Percentiles rank a stretch among this genome's conserved stretches.
Evolutionary conservation across 2,888 invertebrate species (phyloP).

Genomic region (Volucella bombylans): DNA sequence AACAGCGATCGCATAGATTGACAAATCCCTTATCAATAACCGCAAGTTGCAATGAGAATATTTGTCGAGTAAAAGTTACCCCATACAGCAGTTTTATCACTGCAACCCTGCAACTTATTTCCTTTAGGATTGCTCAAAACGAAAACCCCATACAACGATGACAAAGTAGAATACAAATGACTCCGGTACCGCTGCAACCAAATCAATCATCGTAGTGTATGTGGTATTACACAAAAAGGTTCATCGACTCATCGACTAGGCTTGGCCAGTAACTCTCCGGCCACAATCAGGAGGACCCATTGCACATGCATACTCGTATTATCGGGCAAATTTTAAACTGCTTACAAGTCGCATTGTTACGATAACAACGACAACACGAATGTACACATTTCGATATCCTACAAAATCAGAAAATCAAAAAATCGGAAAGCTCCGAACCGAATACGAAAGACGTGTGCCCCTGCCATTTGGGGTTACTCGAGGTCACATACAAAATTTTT

Average conservation of each 20-base stretch:
- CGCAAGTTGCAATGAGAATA: conserved; percentile 13
- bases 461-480: conserved; percentile 43
- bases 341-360: conserved; percentile 16
- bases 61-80: conserved; percentile 24
- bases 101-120: conserved; percentile 9
- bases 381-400: conserved; percentile 43
- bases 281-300: conserved; percentile 34
- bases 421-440: no score
- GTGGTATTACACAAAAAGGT: conserved; percentile 38
- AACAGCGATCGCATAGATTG: conserved; percentile 19
- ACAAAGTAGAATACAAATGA: neutral
- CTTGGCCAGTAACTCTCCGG: conserved; percentile 32
- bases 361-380: conserved; percentile 29
- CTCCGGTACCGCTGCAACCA: neutral
- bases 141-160: neutral
- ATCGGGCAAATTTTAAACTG: conserved; percentile 29
- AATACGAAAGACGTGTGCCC: conserved; percentile 49
- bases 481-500: conserved; percentile 22
- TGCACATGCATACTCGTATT: conserved; percentile 33
- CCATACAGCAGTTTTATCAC: conserved; percentile 46
- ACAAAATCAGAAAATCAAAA: conserved; percentile 10
- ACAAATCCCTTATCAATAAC: conserved; percentile 50
- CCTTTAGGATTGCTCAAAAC: neutral
- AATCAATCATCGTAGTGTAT: conserved; percentile 52
- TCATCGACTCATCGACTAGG: conserved; percentile 68